phyloP scores from a whole-genome alignment of 1,140 invertebrate species.

The Hyposmocoma kahamanoa region DNA sequence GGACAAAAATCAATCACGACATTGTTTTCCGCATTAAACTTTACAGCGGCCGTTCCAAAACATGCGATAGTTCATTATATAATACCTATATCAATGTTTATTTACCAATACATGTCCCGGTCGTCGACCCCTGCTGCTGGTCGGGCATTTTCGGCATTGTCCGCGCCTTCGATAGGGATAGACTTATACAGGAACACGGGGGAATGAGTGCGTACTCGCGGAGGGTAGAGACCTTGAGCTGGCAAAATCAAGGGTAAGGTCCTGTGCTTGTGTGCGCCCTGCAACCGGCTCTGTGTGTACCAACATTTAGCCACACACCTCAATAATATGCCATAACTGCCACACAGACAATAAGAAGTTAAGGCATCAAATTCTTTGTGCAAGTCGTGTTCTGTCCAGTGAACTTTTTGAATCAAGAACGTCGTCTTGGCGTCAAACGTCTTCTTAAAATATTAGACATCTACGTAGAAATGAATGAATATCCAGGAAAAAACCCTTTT shows the following conservation, averaged over 20 bases:
- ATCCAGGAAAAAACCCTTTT: too few relatives aligned
- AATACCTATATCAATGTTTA: conserved; percentile 63
- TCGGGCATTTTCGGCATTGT: conserved; percentile 64
- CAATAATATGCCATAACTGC: neutral
- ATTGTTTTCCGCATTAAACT: too few relatives aligned
- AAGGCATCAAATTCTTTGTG: neutral
- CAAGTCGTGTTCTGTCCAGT: conserved; percentile 1
- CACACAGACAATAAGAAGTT: conserved; percentile 1
- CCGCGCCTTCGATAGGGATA: conserved; percentile 54
- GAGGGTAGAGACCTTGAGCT: conserved; percentile 72
- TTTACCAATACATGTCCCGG: conserved; percentile 67
- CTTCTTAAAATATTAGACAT: too few relatives aligned
- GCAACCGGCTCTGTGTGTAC: conserved; percentile 15
- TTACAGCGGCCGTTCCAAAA: conserved; percentile 6
- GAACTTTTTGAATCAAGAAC: too few relatives aligned
- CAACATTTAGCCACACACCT: neutral
- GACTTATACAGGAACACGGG: conserved; percentile 36
- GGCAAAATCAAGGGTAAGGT: conserved; percentile 71
- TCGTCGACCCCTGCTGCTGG: conserved; percentile 48
- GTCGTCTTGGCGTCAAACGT: too few relatives aligned
- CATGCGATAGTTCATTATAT: conserved; percentile 40
- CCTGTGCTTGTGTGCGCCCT: conserved; percentile 38
- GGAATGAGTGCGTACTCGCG: conserved; percentile 38
- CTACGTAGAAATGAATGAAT: too few relatives aligned
- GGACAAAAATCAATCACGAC: too few relatives aligned